Percentiles rank a stretch among this genome's conserved stretches.
phyloP scores from a whole-genome alignment of 2,113 vertebrate genomes.

The Rhadina sibilatrix region DNA sequence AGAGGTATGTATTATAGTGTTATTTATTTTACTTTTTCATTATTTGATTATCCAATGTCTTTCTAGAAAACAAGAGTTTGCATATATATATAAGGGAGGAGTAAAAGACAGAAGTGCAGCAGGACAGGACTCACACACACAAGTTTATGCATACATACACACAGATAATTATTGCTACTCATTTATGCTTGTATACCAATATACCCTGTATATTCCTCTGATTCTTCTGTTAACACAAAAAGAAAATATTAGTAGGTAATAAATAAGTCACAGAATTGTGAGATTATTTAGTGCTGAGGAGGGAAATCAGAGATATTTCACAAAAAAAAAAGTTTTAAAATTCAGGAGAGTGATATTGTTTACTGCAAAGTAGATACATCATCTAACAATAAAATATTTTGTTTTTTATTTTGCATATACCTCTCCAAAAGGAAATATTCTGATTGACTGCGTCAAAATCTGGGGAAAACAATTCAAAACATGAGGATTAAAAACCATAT shows the following conservation, averaged over 20 bases:
- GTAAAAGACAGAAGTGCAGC: background rate
- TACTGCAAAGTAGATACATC: background rate
- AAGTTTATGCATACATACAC: too few relatives aligned
- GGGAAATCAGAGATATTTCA: background rate
- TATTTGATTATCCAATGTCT: background rate
- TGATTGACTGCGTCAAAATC: background rate
- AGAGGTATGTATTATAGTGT: rapidly evolving
- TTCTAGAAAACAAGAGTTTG: background rate
- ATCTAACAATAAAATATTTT: background rate
- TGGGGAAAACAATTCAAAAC: background rate
- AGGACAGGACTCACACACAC: background rate
- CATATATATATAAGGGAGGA: background rate
- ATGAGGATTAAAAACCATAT: background rate
- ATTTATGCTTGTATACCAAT: too few relatives aligned
- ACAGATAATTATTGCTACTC: background rate
- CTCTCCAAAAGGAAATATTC: background rate
- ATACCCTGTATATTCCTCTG: background rate
- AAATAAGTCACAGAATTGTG: background rate
- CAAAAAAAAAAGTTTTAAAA: background rate
- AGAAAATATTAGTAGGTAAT: background rate
- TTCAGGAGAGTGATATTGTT: rapidly evolving
- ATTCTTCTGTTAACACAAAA: background rate
- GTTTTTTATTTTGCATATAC: background rate
- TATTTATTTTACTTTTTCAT: background rate
- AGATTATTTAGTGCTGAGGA: background rate